phyloP scores from a whole-genome alignment of 2,797 vertebrate genomes.

The Halcyon smyrnensis region DNA sequence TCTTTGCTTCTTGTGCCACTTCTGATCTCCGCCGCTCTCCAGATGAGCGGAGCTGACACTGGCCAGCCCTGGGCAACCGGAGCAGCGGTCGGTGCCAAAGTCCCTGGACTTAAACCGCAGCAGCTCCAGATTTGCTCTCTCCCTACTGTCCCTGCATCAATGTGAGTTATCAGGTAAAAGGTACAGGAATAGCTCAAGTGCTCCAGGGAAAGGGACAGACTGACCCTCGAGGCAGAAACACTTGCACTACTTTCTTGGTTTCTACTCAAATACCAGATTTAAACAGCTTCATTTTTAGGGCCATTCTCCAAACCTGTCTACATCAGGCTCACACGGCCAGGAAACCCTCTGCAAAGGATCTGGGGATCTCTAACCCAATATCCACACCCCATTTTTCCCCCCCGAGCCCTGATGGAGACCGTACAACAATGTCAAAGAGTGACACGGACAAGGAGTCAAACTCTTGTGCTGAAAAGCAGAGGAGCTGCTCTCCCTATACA shows the following conservation, averaged over 20 bases:
- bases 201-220: background rate
- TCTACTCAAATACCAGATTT: background rate
- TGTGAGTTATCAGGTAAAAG: background rate
- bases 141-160: accelerated
- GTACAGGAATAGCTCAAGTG: accelerated
- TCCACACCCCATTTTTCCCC: no score
- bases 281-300: background rate
- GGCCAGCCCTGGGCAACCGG: accelerated
- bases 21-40: accelerated
- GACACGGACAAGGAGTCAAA: background rate
- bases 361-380: background rate
- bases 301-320: accelerated
- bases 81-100: background rate
- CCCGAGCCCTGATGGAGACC: accelerated
- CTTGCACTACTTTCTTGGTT: background rate
- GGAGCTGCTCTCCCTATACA: background rate
- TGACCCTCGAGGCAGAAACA: background rate
- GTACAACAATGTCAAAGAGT: background rate
- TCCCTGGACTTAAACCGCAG: accelerated
- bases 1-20: background rate
- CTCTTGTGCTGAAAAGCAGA: background rate
- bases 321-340: accelerated
- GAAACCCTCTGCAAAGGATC: background rate
- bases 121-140: background rate
- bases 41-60: background rate